Percentiles rank a stretch among this genome's conserved stretches.
Conservation (phyloP, 2,113 vertebrate species). For the Anarhynchus alexandrinus region DNA sequence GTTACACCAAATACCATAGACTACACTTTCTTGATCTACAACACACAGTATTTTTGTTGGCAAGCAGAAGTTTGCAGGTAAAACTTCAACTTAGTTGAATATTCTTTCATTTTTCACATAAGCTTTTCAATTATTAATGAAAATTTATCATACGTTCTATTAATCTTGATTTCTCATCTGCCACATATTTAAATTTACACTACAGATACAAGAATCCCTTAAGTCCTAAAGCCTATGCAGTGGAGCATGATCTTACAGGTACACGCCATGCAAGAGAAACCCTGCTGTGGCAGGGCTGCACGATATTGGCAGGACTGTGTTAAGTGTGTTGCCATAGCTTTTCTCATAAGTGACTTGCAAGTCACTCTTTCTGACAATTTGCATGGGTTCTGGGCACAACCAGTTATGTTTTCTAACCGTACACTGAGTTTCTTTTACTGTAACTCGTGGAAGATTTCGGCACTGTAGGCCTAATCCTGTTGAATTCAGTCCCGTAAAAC, state of each 20-base stretch:
- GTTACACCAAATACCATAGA: not conserved
- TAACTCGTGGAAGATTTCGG: fast-evolving
- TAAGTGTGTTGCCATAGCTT: not conserved
- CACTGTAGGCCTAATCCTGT: not conserved
- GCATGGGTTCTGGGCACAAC: not conserved
- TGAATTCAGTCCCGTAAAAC: not conserved
- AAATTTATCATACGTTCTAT: not conserved
- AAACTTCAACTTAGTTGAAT: not conserved
- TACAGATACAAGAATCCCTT: not conserved
- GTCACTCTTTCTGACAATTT: not conserved
- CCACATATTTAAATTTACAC: not conserved
- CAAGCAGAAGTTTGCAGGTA: not conserved
- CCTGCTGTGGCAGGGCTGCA: not conserved
- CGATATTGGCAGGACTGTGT: not conserved
- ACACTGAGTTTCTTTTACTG: not conserved
- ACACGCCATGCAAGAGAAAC: not conserved
- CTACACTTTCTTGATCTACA: not conserved
- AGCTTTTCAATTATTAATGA: not conserved
- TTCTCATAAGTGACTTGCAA: not conserved
- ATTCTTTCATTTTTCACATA: not conserved
- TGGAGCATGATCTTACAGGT: not conserved
- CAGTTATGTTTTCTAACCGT: not conserved
- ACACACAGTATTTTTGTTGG: not conserved
- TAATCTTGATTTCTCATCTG: not conserved
- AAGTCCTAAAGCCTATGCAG: not conserved